Base-by-base conservation (phyloP, 2,797 vertebrate genomes). In the Rhadinocentrus ornatus region DNA sequence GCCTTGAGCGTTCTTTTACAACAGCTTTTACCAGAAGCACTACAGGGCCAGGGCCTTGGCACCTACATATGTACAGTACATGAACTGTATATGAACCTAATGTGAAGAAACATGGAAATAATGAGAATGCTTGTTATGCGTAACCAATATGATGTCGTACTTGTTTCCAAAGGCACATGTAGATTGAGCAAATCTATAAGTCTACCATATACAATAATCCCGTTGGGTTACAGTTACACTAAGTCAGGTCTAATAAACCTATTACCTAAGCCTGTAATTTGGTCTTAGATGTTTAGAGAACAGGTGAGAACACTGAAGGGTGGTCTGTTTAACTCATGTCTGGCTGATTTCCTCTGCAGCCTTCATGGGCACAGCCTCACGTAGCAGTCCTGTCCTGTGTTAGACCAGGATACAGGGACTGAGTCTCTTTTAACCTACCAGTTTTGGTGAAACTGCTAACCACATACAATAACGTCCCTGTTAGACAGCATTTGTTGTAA, bases 321-420 rank as follows among this genome's bases (percentile, higher is more conserved):
- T 48, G 62, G 39, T 80, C 8, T 32, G 31, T 32, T 32, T 32
- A 32, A 32, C 54, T 61, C 54, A 62, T 76, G 91, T 91, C 90
- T 92, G 87, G 88, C 75, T 71, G 73, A 89, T 87, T 93, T 93
- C 91, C 88, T 91, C 75, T 85, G 70, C 53, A 69, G 66, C 32
- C 58, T 53, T 55, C 48, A 27, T 41, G 39, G 37, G 57, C 31
- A 32, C 7, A 32, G 31, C 8, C 71, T 69, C 3, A 48, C 26
- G 60, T 27, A 35, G 26, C 31, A 32, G 8, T 32, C 3, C 11
- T 24, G 8, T 16, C 12, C 13, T 52, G 3, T 29, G 3, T 50
- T 32, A 32, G 31, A 32, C 31, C 31, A 32, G 31, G 31, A 32
- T 32, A 32, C 31, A 32, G 31, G 31, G 2, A 32, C 31, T 26